Base-by-base conservation (phyloP, 2,888 invertebrate genomes). In the Isoperla grammatica region DNA sequence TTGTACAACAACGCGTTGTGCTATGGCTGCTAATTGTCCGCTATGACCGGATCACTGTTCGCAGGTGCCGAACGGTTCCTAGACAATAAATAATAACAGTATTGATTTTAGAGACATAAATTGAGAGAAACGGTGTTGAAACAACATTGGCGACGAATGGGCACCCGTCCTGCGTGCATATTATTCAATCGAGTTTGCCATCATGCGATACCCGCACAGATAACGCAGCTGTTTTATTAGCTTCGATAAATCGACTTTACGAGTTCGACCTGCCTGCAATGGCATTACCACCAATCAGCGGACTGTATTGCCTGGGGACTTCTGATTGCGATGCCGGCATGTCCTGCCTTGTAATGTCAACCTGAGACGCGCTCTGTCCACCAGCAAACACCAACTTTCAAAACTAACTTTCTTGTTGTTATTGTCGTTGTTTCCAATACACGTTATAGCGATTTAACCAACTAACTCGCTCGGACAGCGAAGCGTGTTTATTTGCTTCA, bases 61-160 rank as follows among this genome's bases (percentile, higher is more conserved):
- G 8, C 29, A 29, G 29, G 29, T 29, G 29, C 29, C 29, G 29
- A 29, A 8, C 29, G 29, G 29, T 8, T 29, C 29, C 8, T 29
- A 29, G 5, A 50, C 49, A 50, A 22, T 15, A 39, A 15, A 53
- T 37, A 39, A 37, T 37, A 39, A 53, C 13, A 53, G 35, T 35
- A 53, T 53, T 53, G 37, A 53, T 53, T 37, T 37, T 15, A 37
- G 12, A 39, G 53, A 53, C 53, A 53, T 53, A 53, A 53, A 53
- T 53, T 20, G 39, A 39, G 53, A 37, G 53, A 37, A 53, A 53
- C 37, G 53, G 53, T 53, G 53, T 53, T 53, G 53, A 53, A 53
- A 53, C 37, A 53, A 53, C 53, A 53, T 37, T 53, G 46, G 46
- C 13, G 19, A 46, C 46, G 46, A 22, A 46, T 46, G 22, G 46